These are phyloP conservation scores for Mus minutoides DNA, from an alignment of 2,797 vertebrate species.

Conservation along the genomic window DNA sequence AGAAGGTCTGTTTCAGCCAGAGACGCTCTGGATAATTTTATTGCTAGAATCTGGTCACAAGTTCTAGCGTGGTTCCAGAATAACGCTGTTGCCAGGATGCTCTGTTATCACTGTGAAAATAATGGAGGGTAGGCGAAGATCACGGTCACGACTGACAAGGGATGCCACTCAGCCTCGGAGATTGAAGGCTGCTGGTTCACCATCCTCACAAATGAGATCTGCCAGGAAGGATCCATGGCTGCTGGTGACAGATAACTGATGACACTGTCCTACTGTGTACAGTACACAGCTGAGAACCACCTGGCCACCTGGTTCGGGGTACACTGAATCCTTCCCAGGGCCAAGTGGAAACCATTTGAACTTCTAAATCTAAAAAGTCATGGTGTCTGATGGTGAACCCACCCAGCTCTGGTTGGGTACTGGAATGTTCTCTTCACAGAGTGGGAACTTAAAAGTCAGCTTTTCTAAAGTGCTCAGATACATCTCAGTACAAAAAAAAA, in stretches of 20 bases:
- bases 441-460: slow-evolving; percentile 53
- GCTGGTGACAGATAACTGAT: slow-evolving; percentile 56
- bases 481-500: slow-evolving; percentile 78
- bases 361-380: slow-evolving; percentile 56
- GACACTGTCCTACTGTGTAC: neutral
- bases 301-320: neutral
- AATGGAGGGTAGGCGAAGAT: slow-evolving; percentile 67
- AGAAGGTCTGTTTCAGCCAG: neutral
- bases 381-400: slow-evolving; percentile 3
- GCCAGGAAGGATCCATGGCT: slow-evolving; percentile 9
- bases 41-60: slow-evolving; percentile 83
- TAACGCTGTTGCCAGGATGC: slow-evolving; percentile 64
- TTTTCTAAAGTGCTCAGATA: slow-evolving; percentile 85
- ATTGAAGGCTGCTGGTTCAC: slow-evolving; percentile 47
- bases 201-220: slow-evolving; percentile 70
- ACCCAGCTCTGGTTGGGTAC: neutral
- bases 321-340: slow-evolving; percentile 46
- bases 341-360: neutral
- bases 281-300: neutral
- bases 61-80: slow-evolving; percentile 79
- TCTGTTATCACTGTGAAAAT: slow-evolving; percentile 65
- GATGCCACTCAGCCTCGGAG: slow-evolving; percentile 58
- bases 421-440: neutral
- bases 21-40: slow-evolving; percentile 74
- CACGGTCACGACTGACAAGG: slow-evolving; percentile 53